Evolutionary conservation across 2,888 invertebrate genomes (phyloP).

Genomic region (Drosophila mayaguana): DNA sequence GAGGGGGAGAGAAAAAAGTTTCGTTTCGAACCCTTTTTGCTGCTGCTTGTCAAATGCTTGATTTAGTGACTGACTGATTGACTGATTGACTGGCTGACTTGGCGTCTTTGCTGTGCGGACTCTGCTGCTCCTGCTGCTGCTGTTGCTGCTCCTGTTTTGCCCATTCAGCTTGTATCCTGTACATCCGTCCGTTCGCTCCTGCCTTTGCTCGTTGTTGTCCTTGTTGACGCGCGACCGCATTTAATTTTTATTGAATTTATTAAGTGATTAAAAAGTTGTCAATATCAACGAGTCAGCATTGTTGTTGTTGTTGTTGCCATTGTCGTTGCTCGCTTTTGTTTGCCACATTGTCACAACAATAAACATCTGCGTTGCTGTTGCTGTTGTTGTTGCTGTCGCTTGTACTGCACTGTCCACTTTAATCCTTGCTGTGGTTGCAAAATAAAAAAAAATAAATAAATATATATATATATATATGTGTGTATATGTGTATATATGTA

Average conservation of each 20-base stretch:
- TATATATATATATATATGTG: too few relatives aligned
- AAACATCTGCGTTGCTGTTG: conserved; percentile 33
- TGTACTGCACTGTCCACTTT: conserved; percentile 60
- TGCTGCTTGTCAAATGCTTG: conserved; percentile 54
- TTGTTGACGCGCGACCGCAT: conserved; percentile 82
- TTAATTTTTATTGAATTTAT: conserved; percentile 85
- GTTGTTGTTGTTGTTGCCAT: conserved; percentile 51
- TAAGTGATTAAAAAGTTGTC: conserved; percentile 85
- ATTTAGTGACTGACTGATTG: conserved; percentile 56
- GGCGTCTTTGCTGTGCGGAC: conserved; percentile 18
- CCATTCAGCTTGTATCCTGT: conserved; percentile 34
- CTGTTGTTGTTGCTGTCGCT: conserved; percentile 2
- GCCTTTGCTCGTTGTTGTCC: conserved; percentile 41
- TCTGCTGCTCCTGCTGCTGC: background rate
- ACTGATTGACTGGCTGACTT: conserved; percentile 27
- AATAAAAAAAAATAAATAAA: conserved; percentile 20
- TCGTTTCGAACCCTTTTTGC: conserved; percentile 52
- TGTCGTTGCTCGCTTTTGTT: conserved; percentile 64
- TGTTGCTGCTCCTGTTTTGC: conserved; percentile 11
- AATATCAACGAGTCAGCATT: conserved; percentile 77
- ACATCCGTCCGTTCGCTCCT: background rate
- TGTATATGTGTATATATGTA: too few relatives aligned
- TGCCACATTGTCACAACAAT: conserved; percentile 70
- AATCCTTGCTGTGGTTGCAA: conserved; percentile 72
- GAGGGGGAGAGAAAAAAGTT: background rate